Evolutionary conservation across 2,888 invertebrate genomes (phyloP), one percentile per base, ranked within the genome.

Genomic region (Stenichneumon culpator): DNA sequence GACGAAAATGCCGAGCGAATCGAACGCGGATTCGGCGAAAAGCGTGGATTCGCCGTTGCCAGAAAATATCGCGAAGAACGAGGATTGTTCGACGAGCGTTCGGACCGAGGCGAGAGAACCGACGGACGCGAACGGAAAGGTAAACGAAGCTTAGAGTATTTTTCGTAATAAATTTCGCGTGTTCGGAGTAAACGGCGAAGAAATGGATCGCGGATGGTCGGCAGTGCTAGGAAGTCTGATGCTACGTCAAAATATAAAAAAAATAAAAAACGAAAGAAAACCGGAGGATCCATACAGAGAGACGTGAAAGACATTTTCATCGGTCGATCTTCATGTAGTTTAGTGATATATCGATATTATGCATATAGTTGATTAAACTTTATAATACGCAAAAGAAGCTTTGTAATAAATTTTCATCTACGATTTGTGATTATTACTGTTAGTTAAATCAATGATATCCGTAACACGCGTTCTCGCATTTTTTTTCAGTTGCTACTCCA

Each of bases 401-500:
- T 85, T 85, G 75, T 74, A 85, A 85, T 85, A 79, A 82, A 85
- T 82, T 82, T 85, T 82, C 74, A 85, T 75, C 82, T 67, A 82
- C 74, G 22, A 82, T 68, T 70, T 81, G 79, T 79, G 25, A 60
- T 84, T 82, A 22, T 78, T 69, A 52, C 57, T 50, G 50, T 36
- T 75, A 25, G 19, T 44, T 36, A 32, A 70, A 70, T 63, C 32
- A 70, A 67, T 67, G 22, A 11, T n/a, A 44, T 73, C 39, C 22
- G 16, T 47, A 19, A 73, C 39, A 44, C 22, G 9, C 39, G 14
- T 39, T 19, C 11, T n/a, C 57, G 14, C 14, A 47, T 52, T 39
- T 39, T 63, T 52, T 19, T 44, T 28, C 39, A 14, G 39, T 6
- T 7, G 25, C 32, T 14, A n/a, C 25, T 14, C 5, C 11, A n/a